phyloP scores from a whole-genome alignment of 2,888 invertebrate species.

The Cotesia congregata region DNA sequence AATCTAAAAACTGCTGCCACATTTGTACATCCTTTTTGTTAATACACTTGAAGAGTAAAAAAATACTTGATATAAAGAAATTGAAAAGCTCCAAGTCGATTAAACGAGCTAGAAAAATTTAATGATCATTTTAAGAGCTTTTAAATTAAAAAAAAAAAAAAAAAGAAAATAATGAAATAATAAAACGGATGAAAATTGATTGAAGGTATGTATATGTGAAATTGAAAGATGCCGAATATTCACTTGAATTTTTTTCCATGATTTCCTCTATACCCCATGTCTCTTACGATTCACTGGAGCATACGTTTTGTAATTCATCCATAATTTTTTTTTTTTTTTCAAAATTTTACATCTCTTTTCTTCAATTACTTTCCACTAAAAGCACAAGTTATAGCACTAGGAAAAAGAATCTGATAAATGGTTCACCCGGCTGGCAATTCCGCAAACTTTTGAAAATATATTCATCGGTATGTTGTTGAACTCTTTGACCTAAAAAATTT shows the following conservation, averaged over 20 bases:
- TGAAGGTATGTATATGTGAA: background rate
- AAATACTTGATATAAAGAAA: background rate
- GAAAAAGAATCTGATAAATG: too few relatives aligned
- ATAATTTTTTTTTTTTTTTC: slow-evolving; percentile 18
- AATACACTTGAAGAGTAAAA: background rate
- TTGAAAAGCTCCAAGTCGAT: background rate
- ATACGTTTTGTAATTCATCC: slow-evolving; percentile 28
- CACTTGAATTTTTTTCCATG: slow-evolving; percentile 20
- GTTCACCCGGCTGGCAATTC: too few relatives aligned
- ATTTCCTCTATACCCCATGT: background rate
- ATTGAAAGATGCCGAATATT: slow-evolving; percentile 4
- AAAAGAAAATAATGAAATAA: slow-evolving; percentile 16
- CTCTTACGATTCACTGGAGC: slow-evolving; percentile 25
- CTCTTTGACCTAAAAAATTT: too few relatives aligned
- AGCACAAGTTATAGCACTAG: background rate
- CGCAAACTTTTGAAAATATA: too few relatives aligned
- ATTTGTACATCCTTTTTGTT: background rate
- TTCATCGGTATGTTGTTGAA: too few relatives aligned
- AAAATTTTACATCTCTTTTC: slow-evolving; percentile 19
- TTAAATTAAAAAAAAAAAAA: background rate
- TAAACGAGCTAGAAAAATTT: slow-evolving; percentile 58
- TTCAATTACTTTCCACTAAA: slow-evolving; percentile 12
- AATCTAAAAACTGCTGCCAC: background rate
- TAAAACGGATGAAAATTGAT: background rate
- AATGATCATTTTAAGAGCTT: slow-evolving; percentile 49